Evolutionary conservation across 2,888 invertebrate species (phyloP).

Genomic region (Cosmopolites sordidus): DNA sequence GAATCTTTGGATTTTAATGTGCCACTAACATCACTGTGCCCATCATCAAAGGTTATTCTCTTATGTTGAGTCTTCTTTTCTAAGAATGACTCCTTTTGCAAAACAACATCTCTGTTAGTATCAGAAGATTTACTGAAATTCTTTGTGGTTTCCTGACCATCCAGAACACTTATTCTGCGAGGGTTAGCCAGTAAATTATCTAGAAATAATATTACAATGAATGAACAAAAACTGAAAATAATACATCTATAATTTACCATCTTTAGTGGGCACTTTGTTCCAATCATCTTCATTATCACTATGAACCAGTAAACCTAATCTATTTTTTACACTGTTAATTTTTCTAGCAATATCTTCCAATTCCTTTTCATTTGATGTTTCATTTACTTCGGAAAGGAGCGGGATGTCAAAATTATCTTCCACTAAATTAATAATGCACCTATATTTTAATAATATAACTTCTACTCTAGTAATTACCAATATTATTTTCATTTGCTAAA

Average conservation of each 20-base stretch:
- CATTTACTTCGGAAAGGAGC: conserved; percentile 48
- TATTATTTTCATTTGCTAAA: conserved; percentile 20
- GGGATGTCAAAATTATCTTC: conserved; percentile 51
- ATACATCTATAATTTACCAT: background rate
- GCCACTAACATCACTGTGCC: conserved; percentile 28
- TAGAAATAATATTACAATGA: background rate
- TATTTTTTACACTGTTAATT: conserved; percentile 55
- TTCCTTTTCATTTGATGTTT: conserved; percentile 48
- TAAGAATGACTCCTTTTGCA: background rate
- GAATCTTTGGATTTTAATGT: conserved; percentile 30
- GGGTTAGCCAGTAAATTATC: background rate
- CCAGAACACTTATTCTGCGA: no score
- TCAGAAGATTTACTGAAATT: no score
- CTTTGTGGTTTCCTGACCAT: background rate
- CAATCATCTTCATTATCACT: conserved; percentile 28
- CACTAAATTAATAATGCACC: conserved; percentile 4
- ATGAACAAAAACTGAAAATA: background rate
- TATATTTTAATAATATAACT: no score
- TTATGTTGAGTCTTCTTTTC: conserved; percentile 17
- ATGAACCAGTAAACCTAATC: conserved; percentile 49
- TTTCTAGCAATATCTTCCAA: conserved; percentile 54
- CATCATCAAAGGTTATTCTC: conserved; percentile 21
- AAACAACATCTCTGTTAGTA: background rate
- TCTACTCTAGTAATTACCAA: no score
- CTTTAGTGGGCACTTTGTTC: background rate